Evolutionary conservation across 2,113 vertebrate genomes (phyloP).

Genomic region (Theristicus caerulescens): DNA sequence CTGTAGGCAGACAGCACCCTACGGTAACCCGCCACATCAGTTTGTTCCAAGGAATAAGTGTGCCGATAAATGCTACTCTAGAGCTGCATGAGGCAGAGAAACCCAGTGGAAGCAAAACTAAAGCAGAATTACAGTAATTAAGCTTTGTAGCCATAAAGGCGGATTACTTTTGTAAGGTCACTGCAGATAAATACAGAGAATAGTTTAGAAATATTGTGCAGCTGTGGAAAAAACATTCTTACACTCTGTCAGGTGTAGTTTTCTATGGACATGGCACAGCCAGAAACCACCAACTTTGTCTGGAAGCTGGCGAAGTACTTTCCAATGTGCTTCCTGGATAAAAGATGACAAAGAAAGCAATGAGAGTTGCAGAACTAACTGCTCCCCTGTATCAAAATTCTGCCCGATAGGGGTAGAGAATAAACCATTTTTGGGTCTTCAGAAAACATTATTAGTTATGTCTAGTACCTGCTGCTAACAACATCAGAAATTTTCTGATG

Average conservation of each 20-base stretch:
- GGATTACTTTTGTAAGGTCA: neutral
- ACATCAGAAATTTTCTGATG: neutral
- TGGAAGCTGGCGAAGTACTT: neutral
- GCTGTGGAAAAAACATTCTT: neutral
- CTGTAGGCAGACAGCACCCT: neutral
- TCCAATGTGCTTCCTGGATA: neutral
- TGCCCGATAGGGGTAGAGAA: neutral
- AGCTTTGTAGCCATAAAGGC: neutral
- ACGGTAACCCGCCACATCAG: neutral
- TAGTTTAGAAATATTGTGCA: neutral
- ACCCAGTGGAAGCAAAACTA: neutral
- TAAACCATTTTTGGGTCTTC: neutral
- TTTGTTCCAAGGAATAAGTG: neutral
- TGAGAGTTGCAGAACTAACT: neutral
- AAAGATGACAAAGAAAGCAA: neutral
- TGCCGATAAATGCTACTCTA: neutral
- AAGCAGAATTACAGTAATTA: conserved; percentile 11
- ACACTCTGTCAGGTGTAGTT: neutral
- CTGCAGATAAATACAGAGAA: neutral
- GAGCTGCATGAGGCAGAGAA: neutral
- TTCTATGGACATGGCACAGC: neutral
- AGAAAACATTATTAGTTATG: neutral
- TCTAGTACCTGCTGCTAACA: neutral
- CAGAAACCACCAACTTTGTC: neutral
- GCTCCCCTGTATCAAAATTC: neutral